Conservation (phyloP, 1,140 invertebrate genomes). For the Helicorthomorpha holstii region DNA sequence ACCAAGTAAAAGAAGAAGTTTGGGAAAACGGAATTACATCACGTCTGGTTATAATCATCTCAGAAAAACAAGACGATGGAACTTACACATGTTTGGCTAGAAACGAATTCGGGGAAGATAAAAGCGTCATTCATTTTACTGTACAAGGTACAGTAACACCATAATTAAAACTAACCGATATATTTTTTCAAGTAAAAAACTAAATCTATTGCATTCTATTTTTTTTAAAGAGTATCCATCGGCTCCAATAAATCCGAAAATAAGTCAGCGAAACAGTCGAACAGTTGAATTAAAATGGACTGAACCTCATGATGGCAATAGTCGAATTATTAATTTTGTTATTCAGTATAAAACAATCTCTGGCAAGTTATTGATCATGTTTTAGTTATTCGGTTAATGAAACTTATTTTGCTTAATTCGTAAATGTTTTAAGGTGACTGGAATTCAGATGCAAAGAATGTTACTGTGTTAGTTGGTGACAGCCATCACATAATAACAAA, state of each 20-base stretch:
- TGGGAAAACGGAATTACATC: constrained; percentile 4
- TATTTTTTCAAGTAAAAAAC: no score
- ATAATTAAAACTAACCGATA: no score
- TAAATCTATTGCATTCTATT: no score
- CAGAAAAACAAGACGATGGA: constrained; percentile 1
- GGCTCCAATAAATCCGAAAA: constrained; percentile 74
- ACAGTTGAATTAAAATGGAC: constrained; percentile 82
- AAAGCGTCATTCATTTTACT: constrained; percentile 87
- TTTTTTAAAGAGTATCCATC: constrained; percentile 93
- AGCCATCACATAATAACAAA: constrained; percentile 72
- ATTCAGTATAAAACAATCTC: constrained; percentile 86
- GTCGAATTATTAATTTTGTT: constrained; percentile 73
- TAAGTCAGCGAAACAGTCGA: constrained; percentile 76
- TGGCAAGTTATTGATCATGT: constrained; percentile 36
- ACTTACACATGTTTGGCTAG: constrained; percentile 69
- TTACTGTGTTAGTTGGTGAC: constrained; percentile 52
- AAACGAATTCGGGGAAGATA: constrained; percentile 86
- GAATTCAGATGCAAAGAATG: neutral
- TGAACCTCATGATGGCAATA: constrained; percentile 86
- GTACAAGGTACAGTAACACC: constrained; percentile 88
- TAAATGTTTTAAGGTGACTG: neutral
- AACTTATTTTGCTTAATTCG: neutral
- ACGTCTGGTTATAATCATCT: neutral
- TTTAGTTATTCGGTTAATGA: neutral
- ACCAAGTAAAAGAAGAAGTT: constrained; percentile 5